A percentile compares a stretch with the other conserved stretches of the same genome.
Evolutionary conservation across 2,113 vertebrate genomes (phyloP).

Genomic region (Macheiramphus alcinus): DNA sequence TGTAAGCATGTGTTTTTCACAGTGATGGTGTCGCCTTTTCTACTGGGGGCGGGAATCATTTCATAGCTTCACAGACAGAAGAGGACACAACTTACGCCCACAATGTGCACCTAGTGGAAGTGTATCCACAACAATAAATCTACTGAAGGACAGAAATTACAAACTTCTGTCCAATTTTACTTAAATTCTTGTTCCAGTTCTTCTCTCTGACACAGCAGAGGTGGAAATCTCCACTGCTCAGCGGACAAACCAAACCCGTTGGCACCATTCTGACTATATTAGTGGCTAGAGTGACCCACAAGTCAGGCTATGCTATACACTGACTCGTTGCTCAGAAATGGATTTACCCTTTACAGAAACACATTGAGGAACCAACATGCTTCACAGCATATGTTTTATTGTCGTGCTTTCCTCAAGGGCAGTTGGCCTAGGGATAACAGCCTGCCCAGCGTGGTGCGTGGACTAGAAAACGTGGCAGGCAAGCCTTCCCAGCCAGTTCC

Average conservation of each 20-base stretch:
- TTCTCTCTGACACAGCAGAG: neutral
- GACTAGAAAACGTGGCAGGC: neutral
- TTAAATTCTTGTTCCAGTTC: neutral
- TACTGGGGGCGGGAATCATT: neutral
- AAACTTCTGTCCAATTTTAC: slow-evolving; percentile 40
- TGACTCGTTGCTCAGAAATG: neutral
- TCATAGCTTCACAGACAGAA: slow-evolving; percentile 43
- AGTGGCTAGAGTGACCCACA: neutral
- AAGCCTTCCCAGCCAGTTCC: neutral
- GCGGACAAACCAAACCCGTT: neutral
- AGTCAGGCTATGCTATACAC: neutral
- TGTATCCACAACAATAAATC: slow-evolving; percentile 72
- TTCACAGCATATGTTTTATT: neutral
- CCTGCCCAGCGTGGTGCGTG: accelerated
- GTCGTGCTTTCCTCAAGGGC: neutral
- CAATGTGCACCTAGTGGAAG: slow-evolving; percentile 63
- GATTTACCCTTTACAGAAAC: neutral
- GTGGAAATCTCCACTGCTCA: neutral
- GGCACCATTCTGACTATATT: neutral
- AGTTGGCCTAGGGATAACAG: neutral
- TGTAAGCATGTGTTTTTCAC: slow-evolving; percentile 54
- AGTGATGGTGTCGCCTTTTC: neutral
- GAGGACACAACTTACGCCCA: slow-evolving; percentile 39
- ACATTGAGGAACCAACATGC: neutral
- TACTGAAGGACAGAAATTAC: slow-evolving; percentile 69